phyloP scores from a whole-genome alignment of 2,888 invertebrate species.

The Siphlonurus alternatus region DNA sequence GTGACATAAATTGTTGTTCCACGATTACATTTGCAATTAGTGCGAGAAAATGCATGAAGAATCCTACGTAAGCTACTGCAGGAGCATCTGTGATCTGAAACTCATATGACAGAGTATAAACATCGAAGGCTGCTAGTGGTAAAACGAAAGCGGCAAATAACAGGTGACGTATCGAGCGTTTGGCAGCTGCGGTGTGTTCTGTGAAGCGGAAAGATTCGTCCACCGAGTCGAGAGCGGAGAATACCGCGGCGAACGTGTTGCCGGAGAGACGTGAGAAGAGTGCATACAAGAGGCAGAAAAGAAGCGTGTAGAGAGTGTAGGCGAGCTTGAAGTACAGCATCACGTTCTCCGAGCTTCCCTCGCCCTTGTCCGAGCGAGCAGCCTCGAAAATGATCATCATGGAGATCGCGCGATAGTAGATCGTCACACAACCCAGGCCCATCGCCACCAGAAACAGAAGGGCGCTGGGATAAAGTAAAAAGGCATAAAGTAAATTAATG shows the following conservation, averaged over 20 bases:
- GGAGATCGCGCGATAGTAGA: not conserved
- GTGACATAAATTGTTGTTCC: not conserved
- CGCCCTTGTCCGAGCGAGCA: not conserved
- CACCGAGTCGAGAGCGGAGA: not conserved
- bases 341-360: not conserved
- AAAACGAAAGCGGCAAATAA: not conserved
- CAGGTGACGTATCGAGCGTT: not conserved
- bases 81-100: not conserved
- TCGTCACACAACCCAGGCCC: not conserved
- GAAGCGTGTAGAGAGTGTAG: not conserved
- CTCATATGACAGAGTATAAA: not conserved
- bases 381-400: not conserved
- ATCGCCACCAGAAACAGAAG: not conserved
- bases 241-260: not conserved
- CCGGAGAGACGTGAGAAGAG: not conserved
- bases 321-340: not conserved
- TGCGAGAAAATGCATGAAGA: not conserved
- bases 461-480: not conserved
- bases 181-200: not conserved
- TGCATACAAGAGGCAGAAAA: not conserved
- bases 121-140: not conserved
- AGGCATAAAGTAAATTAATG: too few relatives aligned
- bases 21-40: not conserved
- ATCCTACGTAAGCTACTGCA: not conserved
- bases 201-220: not conserved